Evolutionary conservation across 2,888 invertebrate species (phyloP).

Genomic region (Mythimna lalbum): DNA sequence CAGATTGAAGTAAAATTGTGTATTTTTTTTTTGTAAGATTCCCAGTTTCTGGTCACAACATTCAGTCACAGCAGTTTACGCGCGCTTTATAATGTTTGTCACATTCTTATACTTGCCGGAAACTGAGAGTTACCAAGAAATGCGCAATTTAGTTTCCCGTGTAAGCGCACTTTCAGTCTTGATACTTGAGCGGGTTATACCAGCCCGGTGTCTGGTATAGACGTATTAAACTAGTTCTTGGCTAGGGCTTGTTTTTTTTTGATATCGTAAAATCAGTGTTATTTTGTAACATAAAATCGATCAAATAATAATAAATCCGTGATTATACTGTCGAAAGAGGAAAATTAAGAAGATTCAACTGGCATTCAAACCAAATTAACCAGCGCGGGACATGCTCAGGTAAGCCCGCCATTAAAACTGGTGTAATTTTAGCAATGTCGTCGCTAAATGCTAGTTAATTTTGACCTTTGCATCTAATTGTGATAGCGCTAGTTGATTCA

Average conservation of each 20-base stretch:
- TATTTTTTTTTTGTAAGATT: neutral
- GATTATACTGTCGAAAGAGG: neutral
- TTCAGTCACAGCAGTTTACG: neutral
- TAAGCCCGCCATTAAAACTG: neutral
- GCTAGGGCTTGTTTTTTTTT: no score
- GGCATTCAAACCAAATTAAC: neutral
- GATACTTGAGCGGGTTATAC: no score
- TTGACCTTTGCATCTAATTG: neutral
- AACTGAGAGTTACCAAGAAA: neutral
- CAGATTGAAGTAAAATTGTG: neutral
- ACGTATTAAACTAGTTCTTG: neutral
- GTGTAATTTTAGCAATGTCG: neutral
- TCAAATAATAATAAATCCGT: neutral
- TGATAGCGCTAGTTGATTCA: neutral
- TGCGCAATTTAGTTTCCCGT: neutral
- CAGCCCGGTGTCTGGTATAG: neutral
- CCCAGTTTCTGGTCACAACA: neutral
- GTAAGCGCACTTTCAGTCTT: neutral
- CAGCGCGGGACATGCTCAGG: neutral
- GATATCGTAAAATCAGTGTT: no score
- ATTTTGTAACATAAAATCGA: conserved; percentile 6
- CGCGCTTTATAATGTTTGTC: neutral
- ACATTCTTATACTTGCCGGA: neutral
- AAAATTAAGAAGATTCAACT: neutral
- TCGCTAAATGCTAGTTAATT: neutral